Evolutionary conservation across 2,113 vertebrate species (phyloP).

Genomic region (Eptesicus fuscus): DNA sequence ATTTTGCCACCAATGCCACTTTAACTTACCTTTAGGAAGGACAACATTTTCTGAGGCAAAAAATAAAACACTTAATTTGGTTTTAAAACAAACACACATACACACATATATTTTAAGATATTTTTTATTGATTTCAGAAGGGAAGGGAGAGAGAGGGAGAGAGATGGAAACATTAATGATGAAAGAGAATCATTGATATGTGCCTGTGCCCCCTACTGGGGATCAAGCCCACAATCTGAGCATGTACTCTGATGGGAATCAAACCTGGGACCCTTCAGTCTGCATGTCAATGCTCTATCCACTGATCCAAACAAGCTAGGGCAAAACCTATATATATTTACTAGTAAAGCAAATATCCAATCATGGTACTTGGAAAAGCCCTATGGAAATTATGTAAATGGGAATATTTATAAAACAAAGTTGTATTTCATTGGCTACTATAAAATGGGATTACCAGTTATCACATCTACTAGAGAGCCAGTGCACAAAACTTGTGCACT

Average conservation of each 20-base stretch:
- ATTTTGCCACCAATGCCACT: slow-evolving; percentile 79
- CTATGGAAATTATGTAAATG: background rate
- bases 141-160: too few relatives aligned
- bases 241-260: too few relatives aligned
- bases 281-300: too few relatives aligned
- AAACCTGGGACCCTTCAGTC: too few relatives aligned
- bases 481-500: too few relatives aligned
- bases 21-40: background rate
- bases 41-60: background rate
- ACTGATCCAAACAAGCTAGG: too few relatives aligned
- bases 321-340: background rate
- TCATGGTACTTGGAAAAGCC: background rate
- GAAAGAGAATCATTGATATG: too few relatives aligned
- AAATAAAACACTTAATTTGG: background rate
- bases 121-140: too few relatives aligned
- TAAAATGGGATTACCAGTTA: background rate
- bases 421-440: background rate
- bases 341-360: background rate
- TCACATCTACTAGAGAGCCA: background rate
- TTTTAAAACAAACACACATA: background rate
- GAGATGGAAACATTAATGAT: too few relatives aligned
- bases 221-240: too few relatives aligned
- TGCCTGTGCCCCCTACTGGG: too few relatives aligned
- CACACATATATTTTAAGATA: too few relatives aligned
- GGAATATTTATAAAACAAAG: background rate